These are phyloP conservation scores for Pyrochroa serraticornis DNA, from an alignment of 2,888 invertebrate species.

Conservation along the genomic window DNA sequence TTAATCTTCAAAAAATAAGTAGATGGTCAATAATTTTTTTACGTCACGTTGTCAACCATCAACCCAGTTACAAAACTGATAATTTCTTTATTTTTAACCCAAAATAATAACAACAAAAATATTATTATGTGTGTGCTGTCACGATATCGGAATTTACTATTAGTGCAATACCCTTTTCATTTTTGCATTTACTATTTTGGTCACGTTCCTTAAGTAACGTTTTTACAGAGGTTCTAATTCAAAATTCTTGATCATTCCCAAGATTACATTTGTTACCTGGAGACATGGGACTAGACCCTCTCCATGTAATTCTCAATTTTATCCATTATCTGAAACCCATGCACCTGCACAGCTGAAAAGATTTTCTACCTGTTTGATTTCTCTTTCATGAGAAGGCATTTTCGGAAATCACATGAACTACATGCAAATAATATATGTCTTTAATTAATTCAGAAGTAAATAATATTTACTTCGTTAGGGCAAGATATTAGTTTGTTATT, in stretches of 20 bases:
- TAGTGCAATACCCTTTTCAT: slow-evolving; percentile 18
- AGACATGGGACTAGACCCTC: no score
- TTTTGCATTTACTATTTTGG: slow-evolving; percentile 12
- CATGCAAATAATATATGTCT: not conserved
- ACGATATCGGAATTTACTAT: slow-evolving; percentile 13
- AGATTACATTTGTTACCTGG: no score
- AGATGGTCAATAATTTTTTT: no score
- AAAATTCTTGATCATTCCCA: no score
- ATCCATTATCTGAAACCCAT: no score
- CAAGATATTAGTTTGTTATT: no score
- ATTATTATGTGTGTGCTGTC: not conserved
- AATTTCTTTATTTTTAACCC: no score
- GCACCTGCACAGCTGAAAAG: no score
- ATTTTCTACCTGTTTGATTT: not conserved
- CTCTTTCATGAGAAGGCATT: not conserved
- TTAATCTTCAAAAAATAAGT: no score
- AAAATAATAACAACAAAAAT: not conserved
- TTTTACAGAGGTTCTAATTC: not conserved
- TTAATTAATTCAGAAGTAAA: not conserved
- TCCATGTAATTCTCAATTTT: no score
- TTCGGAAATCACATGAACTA: not conserved
- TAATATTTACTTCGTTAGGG: not conserved
- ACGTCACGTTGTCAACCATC: no score
- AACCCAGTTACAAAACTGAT: no score
- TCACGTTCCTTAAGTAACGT: slow-evolving; percentile 11